Evolutionary conservation across 2,888 invertebrate genomes (phyloP).

Genomic region (Temnothorax ravouxi): DNA sequence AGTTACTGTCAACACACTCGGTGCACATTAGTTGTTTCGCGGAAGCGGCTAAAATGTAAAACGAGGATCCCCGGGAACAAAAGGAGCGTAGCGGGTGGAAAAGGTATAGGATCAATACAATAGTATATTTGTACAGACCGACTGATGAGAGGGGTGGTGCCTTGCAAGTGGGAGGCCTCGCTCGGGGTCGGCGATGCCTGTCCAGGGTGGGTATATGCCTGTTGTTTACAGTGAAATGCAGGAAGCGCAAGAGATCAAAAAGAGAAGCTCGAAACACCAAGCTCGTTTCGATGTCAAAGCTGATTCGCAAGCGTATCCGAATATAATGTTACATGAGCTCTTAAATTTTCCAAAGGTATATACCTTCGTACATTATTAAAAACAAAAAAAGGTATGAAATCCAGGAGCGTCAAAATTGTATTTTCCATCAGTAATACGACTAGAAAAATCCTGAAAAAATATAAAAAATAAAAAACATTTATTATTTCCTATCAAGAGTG

Average conservation of each 20-base stretch:
- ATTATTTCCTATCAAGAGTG: neutral
- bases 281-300: constrained; percentile 43
- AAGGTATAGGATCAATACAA: constrained; percentile 83
- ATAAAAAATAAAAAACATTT: neutral
- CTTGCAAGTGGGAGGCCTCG: constrained; percentile 76
- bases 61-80: constrained; percentile 81
- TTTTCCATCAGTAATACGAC: constrained; percentile 1
- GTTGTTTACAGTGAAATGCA: constrained; percentile 78
- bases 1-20: constrained; percentile 80
- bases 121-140: constrained; percentile 83
- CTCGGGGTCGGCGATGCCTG: constrained; percentile 70
- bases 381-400: neutral
- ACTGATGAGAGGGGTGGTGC: constrained; percentile 83
- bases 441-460: neutral
- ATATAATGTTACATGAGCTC: constrained; percentile 40
- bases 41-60: constrained; percentile 83
- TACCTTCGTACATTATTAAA: neutral
- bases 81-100: constrained; percentile 77
- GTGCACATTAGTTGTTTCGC: constrained; percentile 84
- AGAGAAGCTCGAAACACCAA: constrained; percentile 45
- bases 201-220: constrained; percentile 67
- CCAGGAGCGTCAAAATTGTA: neutral
- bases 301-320: constrained; percentile 35
- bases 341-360: constrained; percentile 15
- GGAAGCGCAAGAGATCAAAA: constrained; percentile 59